A percentile compares a stretch with the other conserved stretches of the same genome.
These are phyloP conservation scores for Brachystomella parvula DNA, from an alignment of 1,140 invertebrate genomes.

Conservation along the genomic window DNA sequence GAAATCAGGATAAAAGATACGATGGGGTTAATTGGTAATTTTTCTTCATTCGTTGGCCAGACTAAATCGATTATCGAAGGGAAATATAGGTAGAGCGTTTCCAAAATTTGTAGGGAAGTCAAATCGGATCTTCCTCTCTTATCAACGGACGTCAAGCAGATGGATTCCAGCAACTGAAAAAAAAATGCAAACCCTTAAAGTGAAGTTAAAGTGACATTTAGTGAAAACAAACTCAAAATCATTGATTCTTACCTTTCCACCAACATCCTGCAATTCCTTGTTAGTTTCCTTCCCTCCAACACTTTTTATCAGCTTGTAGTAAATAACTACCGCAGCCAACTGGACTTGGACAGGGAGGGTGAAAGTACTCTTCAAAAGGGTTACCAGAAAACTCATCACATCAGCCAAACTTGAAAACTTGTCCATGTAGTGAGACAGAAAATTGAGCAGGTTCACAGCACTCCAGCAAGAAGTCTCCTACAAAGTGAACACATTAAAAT, in stretches of 20 bases:
- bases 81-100: not conserved
- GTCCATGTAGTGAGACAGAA: not conserved
- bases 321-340: not conserved
- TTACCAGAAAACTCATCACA: not conserved
- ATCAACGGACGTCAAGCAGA: not conserved
- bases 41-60: not conserved
- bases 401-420: not conserved
- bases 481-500: not conserved
- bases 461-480: not conserved
- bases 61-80: not conserved
- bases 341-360: not conserved
- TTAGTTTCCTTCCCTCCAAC: not conserved
- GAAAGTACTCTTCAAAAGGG: not conserved
- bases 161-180: not conserved
- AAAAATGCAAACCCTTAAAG: no score
- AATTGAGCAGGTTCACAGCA: not conserved
- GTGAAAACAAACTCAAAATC: not conserved
- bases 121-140: not conserved
- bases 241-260: not conserved
- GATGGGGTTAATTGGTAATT: not conserved
- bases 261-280: not conserved
- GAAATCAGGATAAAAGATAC: not conserved
- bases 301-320: not conserved
- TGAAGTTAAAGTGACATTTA: not conserved
- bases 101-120: not conserved